A percentile compares a stretch with the other conserved stretches of the same genome.
Evolutionary conservation across 2,888 invertebrate species (phyloP).

Genomic region (Perizoma affinitatum): DNA sequence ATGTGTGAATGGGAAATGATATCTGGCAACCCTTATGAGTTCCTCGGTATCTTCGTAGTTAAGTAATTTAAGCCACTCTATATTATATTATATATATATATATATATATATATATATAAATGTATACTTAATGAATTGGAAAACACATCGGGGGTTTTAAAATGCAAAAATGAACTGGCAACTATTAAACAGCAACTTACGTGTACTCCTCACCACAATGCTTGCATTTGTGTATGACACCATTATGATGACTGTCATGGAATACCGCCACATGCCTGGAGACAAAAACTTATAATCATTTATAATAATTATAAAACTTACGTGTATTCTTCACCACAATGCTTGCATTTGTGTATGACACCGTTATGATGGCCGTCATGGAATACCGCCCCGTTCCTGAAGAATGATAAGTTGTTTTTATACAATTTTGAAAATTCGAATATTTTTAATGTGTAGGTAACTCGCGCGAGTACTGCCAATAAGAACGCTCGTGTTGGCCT

Average conservation of each 20-base stretch:
- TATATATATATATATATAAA: no score
- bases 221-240: slow-evolving; percentile 59
- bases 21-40: no score
- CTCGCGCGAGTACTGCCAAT: no score
- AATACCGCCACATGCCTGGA: slow-evolving; percentile 64
- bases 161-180: no score
- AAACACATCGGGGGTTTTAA: no score
- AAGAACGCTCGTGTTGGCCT: no score
- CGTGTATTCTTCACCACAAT: slow-evolving; percentile 71
- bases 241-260: slow-evolving; percentile 71
- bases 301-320: slow-evolving; percentile 37
- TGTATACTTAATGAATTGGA: no score
- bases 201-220: slow-evolving; percentile 70
- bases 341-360: slow-evolving; percentile 59
- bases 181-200: slow-evolving; percentile 42
- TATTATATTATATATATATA: no score
- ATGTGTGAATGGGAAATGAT: no score
- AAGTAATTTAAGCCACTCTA: no score
- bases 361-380: slow-evolving; percentile 75
- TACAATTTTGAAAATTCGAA: background rate
- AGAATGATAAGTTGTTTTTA: slow-evolving; percentile 15
- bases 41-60: no score
- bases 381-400: slow-evolving; percentile 64
- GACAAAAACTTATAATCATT: slow-evolving; percentile 7
- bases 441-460: no score